These are phyloP conservation scores for Zophobas morio DNA, from an alignment of 1,140 invertebrate species.

Conservation along the genomic window DNA sequence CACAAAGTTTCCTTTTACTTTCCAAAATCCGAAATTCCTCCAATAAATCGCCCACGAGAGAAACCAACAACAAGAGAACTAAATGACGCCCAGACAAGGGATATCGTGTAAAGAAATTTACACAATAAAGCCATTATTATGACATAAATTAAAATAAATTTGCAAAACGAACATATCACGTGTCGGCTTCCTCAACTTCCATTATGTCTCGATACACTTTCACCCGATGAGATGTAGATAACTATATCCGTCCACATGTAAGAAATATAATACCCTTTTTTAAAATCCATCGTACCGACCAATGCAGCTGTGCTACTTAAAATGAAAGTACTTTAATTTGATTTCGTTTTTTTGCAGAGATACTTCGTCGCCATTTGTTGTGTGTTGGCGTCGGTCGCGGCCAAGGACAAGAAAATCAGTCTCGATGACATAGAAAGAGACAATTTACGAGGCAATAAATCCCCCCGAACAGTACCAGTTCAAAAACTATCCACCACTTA, in stretches of 20 bases:
- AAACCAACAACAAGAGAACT: not conserved
- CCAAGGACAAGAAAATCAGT: conserved; percentile 55
- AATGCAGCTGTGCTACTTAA: conserved; percentile 14
- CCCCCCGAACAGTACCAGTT: conserved; percentile 20
- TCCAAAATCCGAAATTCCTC: not conserved
- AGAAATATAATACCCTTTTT: conserved; percentile 26
- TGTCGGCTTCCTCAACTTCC: conserved; percentile 5
- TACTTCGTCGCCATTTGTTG: conserved; percentile 33
- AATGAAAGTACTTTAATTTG: not conserved
- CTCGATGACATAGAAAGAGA: conserved; percentile 62
- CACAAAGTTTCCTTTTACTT: not conserved
- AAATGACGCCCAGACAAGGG: not conserved
- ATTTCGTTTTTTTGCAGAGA: conserved; percentile 25
- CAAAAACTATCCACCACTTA: conserved; percentile 53
- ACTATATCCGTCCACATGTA: conserved; percentile 3
- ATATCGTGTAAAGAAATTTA: conserved; percentile 12
- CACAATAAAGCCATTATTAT: conserved; percentile 24
- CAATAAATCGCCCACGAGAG: not conserved
- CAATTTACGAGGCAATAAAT: conserved; percentile 49
- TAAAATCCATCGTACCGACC: conserved; percentile 14
- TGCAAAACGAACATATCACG: conserved; percentile 18
- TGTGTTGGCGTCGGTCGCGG: conserved; percentile 25
- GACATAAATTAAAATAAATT: conserved; percentile 28
- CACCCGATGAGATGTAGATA: conserved; percentile 10
- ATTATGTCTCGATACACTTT: conserved; percentile 24